Evolutionary conservation across 2,113 vertebrate genomes (phyloP).

Genomic region (Stegastes partitus): DNA sequence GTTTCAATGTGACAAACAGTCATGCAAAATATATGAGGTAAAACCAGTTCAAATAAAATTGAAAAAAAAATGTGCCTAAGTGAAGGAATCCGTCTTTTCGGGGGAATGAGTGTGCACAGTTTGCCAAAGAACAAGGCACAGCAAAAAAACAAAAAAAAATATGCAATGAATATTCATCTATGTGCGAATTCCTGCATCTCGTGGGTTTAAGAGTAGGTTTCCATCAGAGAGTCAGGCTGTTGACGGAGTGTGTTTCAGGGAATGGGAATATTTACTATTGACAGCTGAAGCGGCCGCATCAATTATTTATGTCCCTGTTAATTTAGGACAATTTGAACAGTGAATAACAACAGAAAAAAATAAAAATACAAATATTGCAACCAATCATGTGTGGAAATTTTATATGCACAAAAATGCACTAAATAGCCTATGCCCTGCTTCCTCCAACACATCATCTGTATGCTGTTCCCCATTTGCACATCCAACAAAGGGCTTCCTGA

Average conservation of each 20-base stretch:
- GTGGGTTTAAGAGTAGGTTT: not conserved
- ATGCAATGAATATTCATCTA: not conserved
- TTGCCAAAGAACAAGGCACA: not conserved
- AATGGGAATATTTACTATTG: not conserved
- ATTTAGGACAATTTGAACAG: not conserved
- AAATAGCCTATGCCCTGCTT: slow-evolving; percentile 1
- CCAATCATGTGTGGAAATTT: not conserved
- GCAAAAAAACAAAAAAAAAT: no score
- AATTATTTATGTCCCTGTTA: slow-evolving; percentile 1
- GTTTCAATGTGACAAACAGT: no score
- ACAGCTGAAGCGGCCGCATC: not conserved
- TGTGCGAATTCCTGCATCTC: not conserved
- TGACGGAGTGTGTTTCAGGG: not conserved
- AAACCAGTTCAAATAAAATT: no score
- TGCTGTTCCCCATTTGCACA: not conserved
- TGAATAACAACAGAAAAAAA: not conserved
- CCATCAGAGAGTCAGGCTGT: not conserved
- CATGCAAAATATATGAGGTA: no score
- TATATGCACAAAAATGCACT: not conserved
- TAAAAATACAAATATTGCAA: no score
- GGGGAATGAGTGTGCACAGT: not conserved
- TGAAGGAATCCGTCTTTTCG: no score
- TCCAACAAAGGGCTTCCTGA: slow-evolving; percentile 43
- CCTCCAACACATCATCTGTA: slow-evolving; percentile 26
- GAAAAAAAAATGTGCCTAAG: not conserved